Evolutionary conservation across 2,113 vertebrate species (phyloP).

Genomic region (Camarhynchus parvulus): DNA sequence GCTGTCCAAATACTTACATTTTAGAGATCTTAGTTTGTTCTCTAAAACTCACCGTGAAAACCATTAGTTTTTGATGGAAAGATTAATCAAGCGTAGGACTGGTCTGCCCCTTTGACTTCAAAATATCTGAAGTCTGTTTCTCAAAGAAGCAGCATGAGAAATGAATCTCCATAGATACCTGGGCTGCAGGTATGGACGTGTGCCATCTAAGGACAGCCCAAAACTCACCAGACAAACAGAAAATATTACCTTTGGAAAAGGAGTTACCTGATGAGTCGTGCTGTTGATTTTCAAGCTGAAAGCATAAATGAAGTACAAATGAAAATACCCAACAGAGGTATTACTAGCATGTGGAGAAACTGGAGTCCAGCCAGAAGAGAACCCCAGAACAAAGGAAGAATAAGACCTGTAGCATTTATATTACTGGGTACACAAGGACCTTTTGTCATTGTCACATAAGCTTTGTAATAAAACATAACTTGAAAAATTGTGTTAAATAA

Average conservation of each 20-base stretch:
- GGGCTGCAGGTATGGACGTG: fast-evolving
- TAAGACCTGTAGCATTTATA: not conserved
- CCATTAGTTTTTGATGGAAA: not conserved
- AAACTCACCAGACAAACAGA: not conserved
- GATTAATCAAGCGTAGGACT: not conserved
- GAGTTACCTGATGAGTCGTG: slow-evolving; percentile 57
- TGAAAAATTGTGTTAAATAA: not conserved
- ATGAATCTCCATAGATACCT: not conserved
- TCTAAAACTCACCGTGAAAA: not conserved
- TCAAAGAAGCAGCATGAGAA: not conserved
- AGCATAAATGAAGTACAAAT: slow-evolving; percentile 35
- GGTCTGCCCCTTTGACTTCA: not conserved
- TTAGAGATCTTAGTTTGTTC: not conserved
- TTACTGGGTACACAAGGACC: not conserved
- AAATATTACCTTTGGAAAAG: not conserved
- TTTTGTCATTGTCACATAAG: not conserved
- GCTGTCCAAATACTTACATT: not conserved
- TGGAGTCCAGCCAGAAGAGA: not conserved
- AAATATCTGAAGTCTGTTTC: not conserved
- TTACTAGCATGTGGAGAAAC: not conserved
- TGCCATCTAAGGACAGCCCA: not conserved
- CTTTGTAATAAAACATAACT: not conserved
- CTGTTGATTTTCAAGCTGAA: slow-evolving; percentile 74
- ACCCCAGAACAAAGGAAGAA: not conserved
- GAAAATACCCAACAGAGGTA: not conserved